Evolutionary conservation across 2,113 vertebrate species (phyloP).

Genomic region (Notothenia coriiceps): DNA sequence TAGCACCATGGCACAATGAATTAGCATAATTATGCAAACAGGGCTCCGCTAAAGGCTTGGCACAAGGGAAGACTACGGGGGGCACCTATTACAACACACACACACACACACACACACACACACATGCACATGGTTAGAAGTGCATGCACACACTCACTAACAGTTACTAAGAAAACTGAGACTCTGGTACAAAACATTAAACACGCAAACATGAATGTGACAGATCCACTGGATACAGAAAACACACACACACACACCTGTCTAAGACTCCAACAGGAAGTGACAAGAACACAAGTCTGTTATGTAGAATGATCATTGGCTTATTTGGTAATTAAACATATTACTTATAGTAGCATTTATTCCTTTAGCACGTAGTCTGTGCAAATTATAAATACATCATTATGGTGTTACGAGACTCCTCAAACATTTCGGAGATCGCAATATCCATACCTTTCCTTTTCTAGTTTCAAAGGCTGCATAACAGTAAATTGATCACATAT

Average conservation of each 20-base stretch:
- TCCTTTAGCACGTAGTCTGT: not conserved
- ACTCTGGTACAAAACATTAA: constrained; percentile 37
- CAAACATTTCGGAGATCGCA: too few relatives aligned
- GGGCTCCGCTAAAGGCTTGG: constrained; percentile 76
- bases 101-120: not conserved
- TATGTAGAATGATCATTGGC: not conserved
- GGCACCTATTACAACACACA: constrained; percentile 76
- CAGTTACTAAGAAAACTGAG: constrained; percentile 36
- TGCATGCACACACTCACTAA: constrained; percentile 34
- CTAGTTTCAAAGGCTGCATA: too few relatives aligned
- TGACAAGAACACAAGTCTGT: constrained; percentile 1
- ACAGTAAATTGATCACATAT: too few relatives aligned
- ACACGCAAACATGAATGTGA: constrained; percentile 27
- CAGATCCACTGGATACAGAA: constrained; percentile 27
- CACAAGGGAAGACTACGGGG: constrained; percentile 76
- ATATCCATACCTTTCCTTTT: too few relatives aligned
- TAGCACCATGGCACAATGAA: constrained; percentile 83
- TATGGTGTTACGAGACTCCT: too few relatives aligned
- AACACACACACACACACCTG: constrained; percentile 28
- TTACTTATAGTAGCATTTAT: constrained; percentile 5
- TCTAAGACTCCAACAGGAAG: constrained; percentile 26
- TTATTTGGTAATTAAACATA: constrained; percentile 19
- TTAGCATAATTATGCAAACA: constrained; percentile 88
- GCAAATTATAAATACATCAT: too few relatives aligned
- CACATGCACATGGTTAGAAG: constrained; percentile 28